phyloP scores from a whole-genome alignment of 2,888 invertebrate species.

The Agrochola lota region DNA sequence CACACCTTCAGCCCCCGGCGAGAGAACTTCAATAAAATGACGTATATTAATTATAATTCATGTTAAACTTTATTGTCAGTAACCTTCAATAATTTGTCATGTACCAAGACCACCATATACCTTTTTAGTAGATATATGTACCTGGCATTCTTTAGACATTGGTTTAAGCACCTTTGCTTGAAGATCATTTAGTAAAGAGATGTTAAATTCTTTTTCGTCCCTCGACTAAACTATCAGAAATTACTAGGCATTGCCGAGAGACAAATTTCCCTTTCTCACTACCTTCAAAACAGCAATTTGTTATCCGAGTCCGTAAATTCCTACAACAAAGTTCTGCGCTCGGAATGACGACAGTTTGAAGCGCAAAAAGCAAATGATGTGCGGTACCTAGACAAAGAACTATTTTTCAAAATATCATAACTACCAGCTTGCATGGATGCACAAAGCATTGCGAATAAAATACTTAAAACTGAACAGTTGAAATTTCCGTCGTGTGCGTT shows the following conservation, averaged over 20 bases:
- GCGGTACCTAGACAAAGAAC: neutral
- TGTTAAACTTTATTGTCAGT: constrained; percentile 32
- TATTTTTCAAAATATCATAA: constrained; percentile 26
- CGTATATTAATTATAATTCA: constrained; percentile 49
- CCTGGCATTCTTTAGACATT: constrained; percentile 3
- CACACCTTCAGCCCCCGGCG: constrained; percentile 67
- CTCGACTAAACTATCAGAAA: constrained; percentile 1
- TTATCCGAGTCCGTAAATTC: constrained; percentile 7
- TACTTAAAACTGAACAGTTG: constrained; percentile 69
- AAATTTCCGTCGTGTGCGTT: constrained; percentile 70
- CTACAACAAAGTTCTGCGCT: constrained; percentile 20
- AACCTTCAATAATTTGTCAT: constrained; percentile 18
- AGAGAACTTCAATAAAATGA: constrained; percentile 73
- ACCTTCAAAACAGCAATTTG: neutral
- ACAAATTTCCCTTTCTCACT: constrained; percentile 2
- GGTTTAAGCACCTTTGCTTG: neutral
- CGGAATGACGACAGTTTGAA: constrained; percentile 3
- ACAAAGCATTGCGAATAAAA: constrained; percentile 49
- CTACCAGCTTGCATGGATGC: constrained; percentile 12
- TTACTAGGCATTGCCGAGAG: neutral
- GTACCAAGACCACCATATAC: neutral
- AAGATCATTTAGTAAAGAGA: neutral
- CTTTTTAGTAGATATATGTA: neutral
- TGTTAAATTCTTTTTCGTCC: neutral
- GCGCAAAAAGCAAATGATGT: constrained; percentile 9